These are phyloP conservation scores for Lethenteron reissneri DNA, from an alignment of 2,113 vertebrate species.

Conservation along the genomic window DNA sequence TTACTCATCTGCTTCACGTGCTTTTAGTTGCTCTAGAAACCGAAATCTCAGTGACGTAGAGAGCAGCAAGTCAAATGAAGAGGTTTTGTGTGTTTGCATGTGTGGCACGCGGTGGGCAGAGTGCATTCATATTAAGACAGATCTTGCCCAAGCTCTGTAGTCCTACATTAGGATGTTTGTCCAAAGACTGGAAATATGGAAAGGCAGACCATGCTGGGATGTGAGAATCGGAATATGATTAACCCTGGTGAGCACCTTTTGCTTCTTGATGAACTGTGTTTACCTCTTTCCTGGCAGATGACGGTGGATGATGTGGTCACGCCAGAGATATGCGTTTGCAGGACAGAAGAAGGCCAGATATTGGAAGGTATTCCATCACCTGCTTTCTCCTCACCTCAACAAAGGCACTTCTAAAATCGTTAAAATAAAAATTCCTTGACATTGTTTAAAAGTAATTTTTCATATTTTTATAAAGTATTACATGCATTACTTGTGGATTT, in stretches of 20 bases:
- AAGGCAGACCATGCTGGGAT: no score
- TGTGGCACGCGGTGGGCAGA: no score
- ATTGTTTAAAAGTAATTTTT: background rate
- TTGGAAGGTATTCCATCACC: conserved; percentile 30
- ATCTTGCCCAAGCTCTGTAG: no score
- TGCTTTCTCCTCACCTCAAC: background rate
- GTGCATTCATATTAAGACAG: no score
- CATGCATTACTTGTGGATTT: no score
- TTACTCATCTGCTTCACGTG: background rate
- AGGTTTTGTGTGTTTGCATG: no score
- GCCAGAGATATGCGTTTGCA: conserved; percentile 39
- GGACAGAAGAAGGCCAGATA: conserved; percentile 44
- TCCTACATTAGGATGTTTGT: no score
- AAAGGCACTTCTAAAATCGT: background rate
- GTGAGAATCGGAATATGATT: no score
- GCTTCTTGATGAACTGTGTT: no score
- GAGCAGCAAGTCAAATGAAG: background rate
- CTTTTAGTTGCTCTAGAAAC: background rate
- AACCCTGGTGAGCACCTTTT: no score
- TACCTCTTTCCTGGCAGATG: conserved; percentile 25
- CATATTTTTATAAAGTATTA: no score
- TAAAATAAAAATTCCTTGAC: background rate
- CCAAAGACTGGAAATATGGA: no score
- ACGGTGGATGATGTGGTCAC: conserved; percentile 49
- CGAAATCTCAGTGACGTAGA: background rate